These are phyloP conservation scores for Lacanobia oleracea DNA, from an alignment of 2,888 invertebrate genomes.

Conservation along the genomic window DNA sequence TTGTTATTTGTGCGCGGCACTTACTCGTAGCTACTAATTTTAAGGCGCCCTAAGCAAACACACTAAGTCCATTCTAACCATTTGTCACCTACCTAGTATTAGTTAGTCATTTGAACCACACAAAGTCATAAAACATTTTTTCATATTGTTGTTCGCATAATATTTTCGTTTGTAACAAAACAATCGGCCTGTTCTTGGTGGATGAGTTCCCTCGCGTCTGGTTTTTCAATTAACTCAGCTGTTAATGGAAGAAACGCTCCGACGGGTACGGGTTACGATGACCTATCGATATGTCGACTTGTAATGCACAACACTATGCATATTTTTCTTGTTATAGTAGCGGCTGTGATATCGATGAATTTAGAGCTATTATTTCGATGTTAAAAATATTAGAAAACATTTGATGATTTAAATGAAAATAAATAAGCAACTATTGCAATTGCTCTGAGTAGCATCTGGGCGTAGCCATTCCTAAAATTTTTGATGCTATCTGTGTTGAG, in stretches of 20 bases:
- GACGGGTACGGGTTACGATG: constrained; percentile 45
- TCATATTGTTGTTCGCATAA: constrained; percentile 44
- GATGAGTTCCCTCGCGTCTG: constrained; percentile 58
- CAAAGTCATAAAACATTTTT: constrained; percentile 29
- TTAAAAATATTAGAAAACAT: no score
- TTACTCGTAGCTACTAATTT: no score
- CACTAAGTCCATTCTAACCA: constrained; percentile 2
- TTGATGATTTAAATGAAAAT: no score
- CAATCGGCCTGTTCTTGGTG: constrained; percentile 61
- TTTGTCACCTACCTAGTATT: no score
- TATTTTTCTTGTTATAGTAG: constrained; percentile 32
- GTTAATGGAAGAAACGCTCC: constrained; percentile 70
- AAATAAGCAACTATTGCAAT: no score
- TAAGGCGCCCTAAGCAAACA: constrained; percentile 16
- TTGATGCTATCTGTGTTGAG: no score
- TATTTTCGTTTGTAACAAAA: constrained; percentile 67
- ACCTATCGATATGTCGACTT: constrained; percentile 59
- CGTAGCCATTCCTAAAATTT: no score
- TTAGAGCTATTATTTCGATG: no score
- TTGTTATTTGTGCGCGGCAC: no score
- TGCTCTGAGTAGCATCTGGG: no score
- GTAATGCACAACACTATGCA: constrained; percentile 55
- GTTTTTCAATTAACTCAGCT: constrained; percentile 72
- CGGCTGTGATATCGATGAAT: not conserved
- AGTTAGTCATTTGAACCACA: no score